Conservation (phyloP, 2,113 vertebrate genomes). For the Sinosuthora webbiana region DNA sequence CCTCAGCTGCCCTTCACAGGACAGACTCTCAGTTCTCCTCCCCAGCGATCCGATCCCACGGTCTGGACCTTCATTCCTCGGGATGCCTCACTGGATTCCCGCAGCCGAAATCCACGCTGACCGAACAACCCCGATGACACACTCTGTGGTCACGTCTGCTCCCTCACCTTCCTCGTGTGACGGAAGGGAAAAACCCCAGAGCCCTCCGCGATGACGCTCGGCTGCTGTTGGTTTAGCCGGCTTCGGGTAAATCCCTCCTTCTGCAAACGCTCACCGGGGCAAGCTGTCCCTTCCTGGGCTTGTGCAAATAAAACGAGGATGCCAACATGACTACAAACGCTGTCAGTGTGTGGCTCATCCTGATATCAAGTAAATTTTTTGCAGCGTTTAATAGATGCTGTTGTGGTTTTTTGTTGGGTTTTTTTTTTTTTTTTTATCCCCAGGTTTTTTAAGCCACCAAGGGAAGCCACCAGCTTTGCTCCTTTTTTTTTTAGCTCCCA, state of each 20-base stretch:
- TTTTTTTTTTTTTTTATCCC: too few species aligned
- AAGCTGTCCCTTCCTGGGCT: not conserved
- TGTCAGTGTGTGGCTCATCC: not conserved
- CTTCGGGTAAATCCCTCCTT: not conserved
- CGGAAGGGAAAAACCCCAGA: not conserved
- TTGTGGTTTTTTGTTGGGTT: too few species aligned
- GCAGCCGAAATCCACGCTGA: accelerated
- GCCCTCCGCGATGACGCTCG: not conserved
- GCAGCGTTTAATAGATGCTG: not conserved
- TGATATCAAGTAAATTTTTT: not conserved
- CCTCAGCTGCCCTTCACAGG: not conserved
- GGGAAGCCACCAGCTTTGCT: not conserved
- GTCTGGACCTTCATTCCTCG: not conserved
- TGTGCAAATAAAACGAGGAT: not conserved
- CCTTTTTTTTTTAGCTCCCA: not conserved
- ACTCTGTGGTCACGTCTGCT: not conserved
- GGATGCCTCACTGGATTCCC: not conserved
- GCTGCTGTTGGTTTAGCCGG: not conserved
- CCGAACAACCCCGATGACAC: not conserved
- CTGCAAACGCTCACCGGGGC: not conserved
- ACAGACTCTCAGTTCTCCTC: not conserved
- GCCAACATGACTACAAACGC: not conserved
- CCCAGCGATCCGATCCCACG: accelerated
- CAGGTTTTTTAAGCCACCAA: not conserved
- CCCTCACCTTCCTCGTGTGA: not conserved